Percentiles rank a stretch among this genome's conserved stretches.
Evolutionary conservation across 2,888 invertebrate species (phyloP).

Genomic region (Drosophila cracens): DNA sequence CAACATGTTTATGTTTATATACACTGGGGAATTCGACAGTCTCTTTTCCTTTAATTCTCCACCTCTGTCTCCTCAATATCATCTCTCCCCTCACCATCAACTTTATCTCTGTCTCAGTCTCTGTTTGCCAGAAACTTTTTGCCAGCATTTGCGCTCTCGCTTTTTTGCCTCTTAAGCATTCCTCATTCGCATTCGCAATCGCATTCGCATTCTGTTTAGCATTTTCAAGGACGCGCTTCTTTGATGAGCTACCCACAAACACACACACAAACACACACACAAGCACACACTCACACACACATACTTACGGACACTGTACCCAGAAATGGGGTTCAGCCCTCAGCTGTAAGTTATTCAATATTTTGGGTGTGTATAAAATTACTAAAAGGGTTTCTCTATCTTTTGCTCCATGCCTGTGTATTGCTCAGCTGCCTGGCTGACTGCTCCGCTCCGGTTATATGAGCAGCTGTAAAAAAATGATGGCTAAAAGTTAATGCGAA

Average conservation of each 20-base stretch:
- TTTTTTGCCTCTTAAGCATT: conserved; percentile 41
- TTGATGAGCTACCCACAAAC: conserved; percentile 39
- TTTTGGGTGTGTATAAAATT: conserved; percentile 62
- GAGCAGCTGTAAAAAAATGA: conserved; percentile 51
- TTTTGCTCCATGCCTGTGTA: conserved; percentile 3
- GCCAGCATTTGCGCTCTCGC: conserved; percentile 34
- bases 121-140: conserved; percentile 28
- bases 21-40: conserved; percentile 48
- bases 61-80: background rate
- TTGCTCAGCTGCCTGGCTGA: conserved; percentile 15
- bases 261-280: conserved; percentile 4
- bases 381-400: conserved; percentile 61
- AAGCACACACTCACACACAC: background rate
- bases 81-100: background rate
- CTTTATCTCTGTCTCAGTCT: conserved; percentile 3
- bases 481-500: conserved; percentile 39
- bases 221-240: conserved; percentile 56
- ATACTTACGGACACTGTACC: conserved; percentile 6
- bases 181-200: conserved; percentile 40
- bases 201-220: conserved; percentile 48
- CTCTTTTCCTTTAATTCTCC: conserved; percentile 5
- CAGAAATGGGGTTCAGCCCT: conserved; percentile 18
- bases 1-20: conserved; percentile 65
- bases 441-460: conserved; percentile 14
- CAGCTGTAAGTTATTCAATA: conserved; percentile 58